Base-by-base conservation (phyloP, 2,888 invertebrate genomes). In the Cremastobaeus sp. region DNA sequence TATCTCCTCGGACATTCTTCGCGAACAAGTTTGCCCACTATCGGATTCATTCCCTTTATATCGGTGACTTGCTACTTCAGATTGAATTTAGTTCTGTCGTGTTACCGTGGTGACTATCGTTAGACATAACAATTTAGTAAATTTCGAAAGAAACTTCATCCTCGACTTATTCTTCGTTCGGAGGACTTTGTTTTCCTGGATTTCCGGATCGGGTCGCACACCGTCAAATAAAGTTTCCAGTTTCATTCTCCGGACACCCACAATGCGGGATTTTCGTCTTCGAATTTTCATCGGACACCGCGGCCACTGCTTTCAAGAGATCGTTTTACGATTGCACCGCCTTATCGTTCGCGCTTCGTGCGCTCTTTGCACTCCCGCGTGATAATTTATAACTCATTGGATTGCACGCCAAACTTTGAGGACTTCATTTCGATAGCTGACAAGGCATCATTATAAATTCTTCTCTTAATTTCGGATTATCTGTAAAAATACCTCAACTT, bases 101-200 rank as follows among this genome's bases (percentile, higher is more conserved):
- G 74, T 64, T 64, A 57, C 69, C 69, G 37, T 50, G 62, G 68
- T 65, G 70, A 64, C 72, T 74, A 70, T 74, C 65, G 65, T 62
- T 68, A 74, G 78, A 77, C 78, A 76, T 79, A 79, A 79, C 81
- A 76, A 70, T 79, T 77, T 66, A 73, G 54, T 73, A 66, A 66
- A 73, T 73, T 73, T 66, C 39, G 48, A 59, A 73, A 66, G 73
- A 73, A 73, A 73, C 60, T 73, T 66, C 62, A 73, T 73, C 65
- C 55, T 30, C 52, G 50, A 73, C 66, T 73, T 73, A 66, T 66
- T 66, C 66, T 48, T 43, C 55, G 37, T 55, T 28, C 66, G 48
- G 35, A 30, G 47, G 71, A 66, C 66, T 54, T 73, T 73, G 66
- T 60, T 73, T 66, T 73, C 60, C 32, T 18, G 72, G 72, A 62